A percentile compares a stretch with the other conserved stretches of the same genome.
These are phyloP conservation scores for Gryllus longicercus DNA, from an alignment of 2,888 invertebrate genomes.

Conservation along the genomic window DNA sequence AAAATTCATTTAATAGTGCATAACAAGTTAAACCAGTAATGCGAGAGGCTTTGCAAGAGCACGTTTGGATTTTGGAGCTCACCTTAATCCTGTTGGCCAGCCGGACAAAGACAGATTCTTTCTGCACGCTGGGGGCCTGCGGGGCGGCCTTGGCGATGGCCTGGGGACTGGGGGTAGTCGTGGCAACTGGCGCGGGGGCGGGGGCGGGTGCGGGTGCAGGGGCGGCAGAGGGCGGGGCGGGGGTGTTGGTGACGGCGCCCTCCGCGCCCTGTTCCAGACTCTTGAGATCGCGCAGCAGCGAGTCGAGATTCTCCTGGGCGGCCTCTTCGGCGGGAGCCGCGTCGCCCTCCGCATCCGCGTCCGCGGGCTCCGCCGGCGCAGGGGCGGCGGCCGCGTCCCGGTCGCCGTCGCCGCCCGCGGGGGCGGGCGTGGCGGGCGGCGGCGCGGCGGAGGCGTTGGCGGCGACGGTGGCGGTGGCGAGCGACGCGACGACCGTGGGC, in stretches of 20 bases:
- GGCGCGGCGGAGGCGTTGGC: not conserved
- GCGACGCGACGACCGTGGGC: not conserved
- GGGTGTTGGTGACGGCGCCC: conserved; percentile 37
- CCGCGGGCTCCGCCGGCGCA: not conserved
- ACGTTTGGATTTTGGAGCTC: too few species aligned
- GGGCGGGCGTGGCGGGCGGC: conserved; percentile 37
- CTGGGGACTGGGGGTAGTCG: conserved; percentile 36
- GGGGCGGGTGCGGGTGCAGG: conserved; percentile 36
- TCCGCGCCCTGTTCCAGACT: conserved; percentile 44
- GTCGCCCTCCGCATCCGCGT: conserved; percentile 26
- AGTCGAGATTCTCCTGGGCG: conserved; percentile 45
- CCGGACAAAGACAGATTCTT: conserved; percentile 93
- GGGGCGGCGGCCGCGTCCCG: conserved; percentile 32
- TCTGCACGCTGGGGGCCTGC: conserved; percentile 53
- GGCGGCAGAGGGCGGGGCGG: conserved; percentile 36
- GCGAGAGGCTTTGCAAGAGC: too few species aligned
- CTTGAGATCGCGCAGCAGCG: conserved; percentile 46
- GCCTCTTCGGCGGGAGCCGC: conserved; percentile 38
- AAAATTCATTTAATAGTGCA: too few species aligned
- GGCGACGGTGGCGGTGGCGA: not conserved
- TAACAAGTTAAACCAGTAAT: too few species aligned
- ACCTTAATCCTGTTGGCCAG: conserved; percentile 94
- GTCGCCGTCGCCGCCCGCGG: conserved; percentile 37
- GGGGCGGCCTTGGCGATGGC: conserved; percentile 36
- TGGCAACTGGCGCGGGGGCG: conserved; percentile 35